phyloP scores from a whole-genome alignment of 2,113 vertebrate species.

The Amblyopsis rosae region DNA sequence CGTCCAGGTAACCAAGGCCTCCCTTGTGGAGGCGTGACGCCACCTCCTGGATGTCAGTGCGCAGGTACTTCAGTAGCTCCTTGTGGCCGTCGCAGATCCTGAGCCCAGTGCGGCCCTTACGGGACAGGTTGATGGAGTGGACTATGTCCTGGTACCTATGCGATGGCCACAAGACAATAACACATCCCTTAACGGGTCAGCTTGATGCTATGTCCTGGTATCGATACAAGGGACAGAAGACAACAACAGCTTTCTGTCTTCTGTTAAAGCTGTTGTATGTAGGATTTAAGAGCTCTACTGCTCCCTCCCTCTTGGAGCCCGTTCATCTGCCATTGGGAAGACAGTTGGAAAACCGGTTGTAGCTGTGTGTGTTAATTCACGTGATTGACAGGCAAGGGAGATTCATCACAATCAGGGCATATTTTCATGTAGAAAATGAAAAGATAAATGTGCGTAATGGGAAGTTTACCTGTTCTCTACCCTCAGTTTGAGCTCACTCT shows the following conservation, averaged over 20 bases:
- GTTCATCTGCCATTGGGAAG: too few species aligned
- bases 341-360: too few species aligned
- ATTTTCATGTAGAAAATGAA: not conserved
- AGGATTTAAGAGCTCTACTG: too few species aligned
- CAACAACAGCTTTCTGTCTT: too few species aligned
- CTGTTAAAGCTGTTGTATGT: too few species aligned
- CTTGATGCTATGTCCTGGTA: too few species aligned
- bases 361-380: too few species aligned
- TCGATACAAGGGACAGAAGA: too few species aligned
- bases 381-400: too few species aligned
- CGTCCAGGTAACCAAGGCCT: slow-evolving; percentile 91
- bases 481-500: slow-evolving; percentile 88
- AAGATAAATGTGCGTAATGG: not conserved
- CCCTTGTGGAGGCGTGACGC: slow-evolving; percentile 93
- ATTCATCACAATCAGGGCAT: not conserved
- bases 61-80: slow-evolving; percentile 89
- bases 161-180: not conserved
- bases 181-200: too few species aligned
- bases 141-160: slow-evolving; percentile 89
- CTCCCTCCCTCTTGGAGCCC: not conserved
- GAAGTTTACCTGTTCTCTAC: slow-evolving; percentile 84
- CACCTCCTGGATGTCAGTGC: slow-evolving; percentile 93
- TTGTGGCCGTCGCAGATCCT: slow-evolving; percentile 87
- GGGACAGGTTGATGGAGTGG: slow-evolving; percentile 87
- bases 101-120: slow-evolving; percentile 84